Evolutionary conservation across 2,888 invertebrate genomes (phyloP).

Genomic region (Rhaphigaster nebulosa): DNA sequence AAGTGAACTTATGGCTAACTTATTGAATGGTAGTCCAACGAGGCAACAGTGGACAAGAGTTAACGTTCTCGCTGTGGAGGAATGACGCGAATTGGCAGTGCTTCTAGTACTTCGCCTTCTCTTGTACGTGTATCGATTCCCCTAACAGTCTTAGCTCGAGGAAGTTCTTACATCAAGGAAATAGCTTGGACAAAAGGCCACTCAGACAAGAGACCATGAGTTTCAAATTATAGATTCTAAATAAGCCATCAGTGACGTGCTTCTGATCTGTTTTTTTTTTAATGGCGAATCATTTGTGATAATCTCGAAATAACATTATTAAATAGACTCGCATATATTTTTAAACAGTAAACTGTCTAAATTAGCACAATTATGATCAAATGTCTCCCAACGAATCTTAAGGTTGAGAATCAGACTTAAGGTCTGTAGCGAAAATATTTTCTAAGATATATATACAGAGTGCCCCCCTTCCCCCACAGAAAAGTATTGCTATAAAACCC

Average conservation of each 20-base stretch:
- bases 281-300: not conserved
- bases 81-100: not conserved
- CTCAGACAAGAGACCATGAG: not conserved
- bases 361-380: too few species aligned
- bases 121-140: slow-evolving; percentile 12
- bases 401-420: too few species aligned
- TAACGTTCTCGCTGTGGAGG: not conserved
- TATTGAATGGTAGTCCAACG: not conserved
- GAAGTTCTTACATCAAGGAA: not conserved
- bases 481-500: too few species aligned
- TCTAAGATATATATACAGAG: too few species aligned
- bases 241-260: not conserved
- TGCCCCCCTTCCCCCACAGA: too few species aligned
- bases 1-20: not conserved
- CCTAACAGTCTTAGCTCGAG: not conserved
- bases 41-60: not conserved
- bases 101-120: not conserved
- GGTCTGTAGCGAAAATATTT: too few species aligned
- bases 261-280: not conserved
- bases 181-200: not conserved
- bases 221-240: not conserved
- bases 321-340: not conserved
- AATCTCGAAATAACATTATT: not conserved
- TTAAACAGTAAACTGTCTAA: too few species aligned
- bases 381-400: too few species aligned